These are phyloP conservation scores for Hyperoodon ampullatus DNA, from an alignment of 2,113 vertebrate genomes.

Conservation along the genomic window DNA sequence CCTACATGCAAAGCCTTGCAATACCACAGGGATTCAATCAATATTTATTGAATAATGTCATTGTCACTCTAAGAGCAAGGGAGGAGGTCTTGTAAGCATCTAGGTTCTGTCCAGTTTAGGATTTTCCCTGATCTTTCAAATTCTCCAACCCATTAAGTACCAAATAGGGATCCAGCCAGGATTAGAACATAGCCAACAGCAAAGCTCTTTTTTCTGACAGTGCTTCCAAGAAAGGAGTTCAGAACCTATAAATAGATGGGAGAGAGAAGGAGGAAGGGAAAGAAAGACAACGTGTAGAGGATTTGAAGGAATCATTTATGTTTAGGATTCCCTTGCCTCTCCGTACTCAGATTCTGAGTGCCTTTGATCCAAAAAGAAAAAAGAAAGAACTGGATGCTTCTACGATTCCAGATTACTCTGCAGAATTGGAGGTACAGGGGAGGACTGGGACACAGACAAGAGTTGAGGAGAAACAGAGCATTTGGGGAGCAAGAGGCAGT, in stretches of 20 bases:
- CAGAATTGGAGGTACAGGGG: neutral
- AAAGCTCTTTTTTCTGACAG: neutral
- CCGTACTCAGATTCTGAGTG: neutral
- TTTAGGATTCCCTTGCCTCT: neutral
- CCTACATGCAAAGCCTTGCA: neutral
- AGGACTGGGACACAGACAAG: neutral
- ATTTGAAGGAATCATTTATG: neutral
- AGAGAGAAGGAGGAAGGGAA: neutral
- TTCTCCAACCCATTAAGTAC: neutral
- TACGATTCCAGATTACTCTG: neutral
- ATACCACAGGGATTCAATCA: neutral
- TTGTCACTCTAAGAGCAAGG: neutral
- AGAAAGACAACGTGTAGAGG: neutral
- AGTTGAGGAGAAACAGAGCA: neutral
- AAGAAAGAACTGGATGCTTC: neutral
- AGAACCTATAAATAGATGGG: neutral
- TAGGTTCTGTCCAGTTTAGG: neutral
- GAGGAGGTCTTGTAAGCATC: neutral
- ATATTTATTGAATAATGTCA: neutral
- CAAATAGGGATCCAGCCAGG: neutral
- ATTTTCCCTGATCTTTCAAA: constrained; percentile 9
- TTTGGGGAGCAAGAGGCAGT: neutral
- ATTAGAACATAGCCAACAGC: neutral
- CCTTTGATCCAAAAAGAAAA: neutral
- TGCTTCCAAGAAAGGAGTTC: neutral